Conservation (phyloP, 2,113 vertebrate species). For the Plectropomus leopardus region DNA sequence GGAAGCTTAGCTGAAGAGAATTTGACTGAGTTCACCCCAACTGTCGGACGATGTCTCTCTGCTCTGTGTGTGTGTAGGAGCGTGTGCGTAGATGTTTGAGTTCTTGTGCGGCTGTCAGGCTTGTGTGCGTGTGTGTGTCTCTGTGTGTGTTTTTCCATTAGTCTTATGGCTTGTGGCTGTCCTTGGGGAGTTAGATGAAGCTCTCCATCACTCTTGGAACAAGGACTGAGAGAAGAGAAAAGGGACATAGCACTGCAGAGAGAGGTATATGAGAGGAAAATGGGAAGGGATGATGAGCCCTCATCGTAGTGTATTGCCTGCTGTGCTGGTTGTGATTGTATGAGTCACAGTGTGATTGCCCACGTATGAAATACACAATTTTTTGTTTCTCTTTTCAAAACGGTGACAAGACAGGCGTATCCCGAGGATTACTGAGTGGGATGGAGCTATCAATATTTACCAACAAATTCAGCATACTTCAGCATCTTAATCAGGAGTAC, state of each 20-base stretch:
- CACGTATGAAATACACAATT: not conserved
- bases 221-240: slow-evolving; percentile 53
- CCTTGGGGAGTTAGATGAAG: slow-evolving; percentile 70
- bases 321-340: slow-evolving; percentile 23
- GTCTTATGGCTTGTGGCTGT: slow-evolving; percentile 59
- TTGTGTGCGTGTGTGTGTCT: slow-evolving; percentile 15
- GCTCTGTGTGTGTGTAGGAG: slow-evolving; percentile 29
- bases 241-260: slow-evolving; percentile 29
- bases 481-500: not conserved
- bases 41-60: slow-evolving; percentile 31
- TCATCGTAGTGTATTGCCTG: slow-evolving; percentile 11
- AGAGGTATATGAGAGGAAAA: slow-evolving; percentile 32
- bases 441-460: not conserved
- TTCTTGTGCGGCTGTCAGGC: slow-evolving; percentile 26
- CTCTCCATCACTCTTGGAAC: slow-evolving; percentile 66
- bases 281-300: slow-evolving; percentile 39
- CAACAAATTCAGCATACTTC: not conserved
- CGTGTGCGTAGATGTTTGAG: slow-evolving; percentile 32
- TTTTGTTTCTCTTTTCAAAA: not conserved
- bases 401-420: not conserved
- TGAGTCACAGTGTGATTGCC: slow-evolving; percentile 36
- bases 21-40: slow-evolving; percentile 49
- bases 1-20: slow-evolving; percentile 40
- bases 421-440: not conserved
- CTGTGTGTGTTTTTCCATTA: slow-evolving; percentile 53